Percentiles rank a stretch among this genome's conserved stretches.
phyloP scores from a whole-genome alignment of 2,888 invertebrate genomes.

The Agrilus mali region DNA sequence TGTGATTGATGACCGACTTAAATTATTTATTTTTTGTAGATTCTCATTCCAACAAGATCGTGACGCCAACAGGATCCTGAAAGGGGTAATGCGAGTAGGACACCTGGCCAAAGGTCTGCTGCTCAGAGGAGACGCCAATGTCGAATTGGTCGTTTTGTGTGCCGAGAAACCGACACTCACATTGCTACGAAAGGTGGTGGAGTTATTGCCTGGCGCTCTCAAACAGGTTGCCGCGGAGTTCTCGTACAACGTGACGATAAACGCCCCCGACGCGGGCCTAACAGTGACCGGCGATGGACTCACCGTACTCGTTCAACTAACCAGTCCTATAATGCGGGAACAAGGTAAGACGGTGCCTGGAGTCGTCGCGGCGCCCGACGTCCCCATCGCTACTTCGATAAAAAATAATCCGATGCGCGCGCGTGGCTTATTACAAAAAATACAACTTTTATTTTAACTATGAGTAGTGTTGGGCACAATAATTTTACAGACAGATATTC shows the following conservation, averaged over 20 bases:
- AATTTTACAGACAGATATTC: too few relatives aligned
- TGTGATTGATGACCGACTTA: not conserved
- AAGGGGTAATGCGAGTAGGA: constrained; percentile 95
- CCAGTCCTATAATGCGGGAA: constrained; percentile 88
- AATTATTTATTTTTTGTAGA: constrained; percentile 25
- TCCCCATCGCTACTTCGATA: too few relatives aligned
- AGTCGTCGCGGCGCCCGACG: not conserved
- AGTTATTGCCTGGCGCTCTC: constrained; percentile 70
- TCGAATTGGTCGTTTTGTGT: constrained; percentile 88
- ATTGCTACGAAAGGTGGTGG: constrained; percentile 75
- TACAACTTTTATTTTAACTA: too few relatives aligned
- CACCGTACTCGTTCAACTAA: constrained; percentile 76
- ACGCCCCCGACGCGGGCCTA: constrained; percentile 75
- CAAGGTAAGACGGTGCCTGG: constrained; percentile 40
- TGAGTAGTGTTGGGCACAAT: too few relatives aligned
- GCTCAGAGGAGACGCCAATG: constrained; percentile 77
- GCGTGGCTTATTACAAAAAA: constrained; percentile 3
- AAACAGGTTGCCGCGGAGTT: constrained; percentile 57
- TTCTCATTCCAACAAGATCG: constrained; percentile 56
- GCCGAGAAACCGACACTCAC: constrained; percentile 86
- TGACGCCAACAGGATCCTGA: constrained; percentile 59
- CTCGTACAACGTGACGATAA: constrained; percentile 72
- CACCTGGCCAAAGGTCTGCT: constrained; percentile 81
- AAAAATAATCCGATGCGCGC: not conserved
- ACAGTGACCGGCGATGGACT: constrained; percentile 68